Base-by-base conservation (phyloP, 2,888 invertebrate species). In the Lasioglossum zephyrum region DNA sequence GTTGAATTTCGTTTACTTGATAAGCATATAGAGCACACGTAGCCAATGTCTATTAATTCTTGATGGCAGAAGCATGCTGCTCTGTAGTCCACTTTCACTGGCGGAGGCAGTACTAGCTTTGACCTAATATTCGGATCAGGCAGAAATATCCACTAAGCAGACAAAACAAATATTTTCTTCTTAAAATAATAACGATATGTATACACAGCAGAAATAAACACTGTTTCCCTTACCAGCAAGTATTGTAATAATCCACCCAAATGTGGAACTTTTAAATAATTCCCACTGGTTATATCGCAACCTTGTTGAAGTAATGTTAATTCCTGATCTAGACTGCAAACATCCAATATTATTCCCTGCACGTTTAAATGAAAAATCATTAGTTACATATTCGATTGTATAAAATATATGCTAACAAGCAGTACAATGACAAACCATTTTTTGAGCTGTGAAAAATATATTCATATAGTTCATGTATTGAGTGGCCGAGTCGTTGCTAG, bases 401-500 rank as follows among this genome's bases (percentile, higher is more conserved):
- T 26, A 39, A 16, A 3, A 2, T 36, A 26, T 79, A 44, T 72
- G 22, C 47, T 63, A 77, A 66, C 79, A 63, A 53, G 22, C 44
- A 78, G 72, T 72, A 39, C 26, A 63, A n/a, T 57, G 77, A 94
- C 95, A 92, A 93, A 96, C 96, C 95, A 96, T 95, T 95, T 98
- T 98, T 95, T 98, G 98, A 2, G 99, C 99, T 4, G 99, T 98
- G 93, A 99, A 99, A 95, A 99, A 99, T 3, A 98, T 98, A 95
- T 99, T 99, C 99, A 99, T 99, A 92, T 99, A 99, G 94, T 98
- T 99, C 97, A 99, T 99, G 93, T 99, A 99, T 94, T 99, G 99
- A 0, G 98, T 98, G 0, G 98, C 98, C 8, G 98, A 98, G 94
- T 98, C 98, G 53, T 97, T 97, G 94, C 99, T 98, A 22, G 98